Conservation (phyloP, 1,140 invertebrate genomes). For the Delia radicum region DNA sequence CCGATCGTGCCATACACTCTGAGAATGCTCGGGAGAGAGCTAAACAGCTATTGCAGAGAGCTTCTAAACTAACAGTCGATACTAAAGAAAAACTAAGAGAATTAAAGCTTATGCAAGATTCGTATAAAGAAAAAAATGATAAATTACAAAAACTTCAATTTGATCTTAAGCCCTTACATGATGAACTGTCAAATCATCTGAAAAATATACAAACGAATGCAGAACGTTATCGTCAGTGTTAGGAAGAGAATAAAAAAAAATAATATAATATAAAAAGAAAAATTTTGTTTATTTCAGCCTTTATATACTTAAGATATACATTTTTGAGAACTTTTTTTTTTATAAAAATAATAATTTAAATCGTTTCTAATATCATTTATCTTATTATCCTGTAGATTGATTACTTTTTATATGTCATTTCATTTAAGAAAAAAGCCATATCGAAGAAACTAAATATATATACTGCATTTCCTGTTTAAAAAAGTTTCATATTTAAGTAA, state of each 20-base stretch:
- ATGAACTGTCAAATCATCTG: constrained; percentile 58
- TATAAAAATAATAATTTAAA: neutral
- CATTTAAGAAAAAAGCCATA: neutral
- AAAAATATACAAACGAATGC: constrained; percentile 60
- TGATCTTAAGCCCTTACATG: constrained; percentile 58
- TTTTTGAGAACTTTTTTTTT: neutral
- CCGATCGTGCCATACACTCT: constrained; percentile 64
- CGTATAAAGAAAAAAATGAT: constrained; percentile 58
- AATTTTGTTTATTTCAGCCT: too few relatives aligned
- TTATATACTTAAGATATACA: neutral
- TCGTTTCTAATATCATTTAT: too few relatives aligned
- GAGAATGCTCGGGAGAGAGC: constrained; percentile 71
- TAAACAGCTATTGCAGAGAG: constrained; percentile 69
- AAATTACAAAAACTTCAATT: constrained; percentile 57
- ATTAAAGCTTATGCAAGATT: constrained; percentile 55
- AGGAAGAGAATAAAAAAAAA: neutral
- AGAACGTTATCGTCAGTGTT: constrained; percentile 58
- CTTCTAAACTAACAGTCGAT: constrained; percentile 73
- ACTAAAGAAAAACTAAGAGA: constrained; percentile 74
- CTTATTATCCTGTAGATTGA: neutral
- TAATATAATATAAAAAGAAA: too few relatives aligned
- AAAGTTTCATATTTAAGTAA: neutral
- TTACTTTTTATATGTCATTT: neutral
- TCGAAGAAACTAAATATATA: neutral
- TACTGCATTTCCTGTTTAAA: too few relatives aligned